These are phyloP conservation scores for Brachionus asplanchnoidis DNA, from an alignment of 1,140 invertebrate genomes.

Conservation along the genomic window DNA sequence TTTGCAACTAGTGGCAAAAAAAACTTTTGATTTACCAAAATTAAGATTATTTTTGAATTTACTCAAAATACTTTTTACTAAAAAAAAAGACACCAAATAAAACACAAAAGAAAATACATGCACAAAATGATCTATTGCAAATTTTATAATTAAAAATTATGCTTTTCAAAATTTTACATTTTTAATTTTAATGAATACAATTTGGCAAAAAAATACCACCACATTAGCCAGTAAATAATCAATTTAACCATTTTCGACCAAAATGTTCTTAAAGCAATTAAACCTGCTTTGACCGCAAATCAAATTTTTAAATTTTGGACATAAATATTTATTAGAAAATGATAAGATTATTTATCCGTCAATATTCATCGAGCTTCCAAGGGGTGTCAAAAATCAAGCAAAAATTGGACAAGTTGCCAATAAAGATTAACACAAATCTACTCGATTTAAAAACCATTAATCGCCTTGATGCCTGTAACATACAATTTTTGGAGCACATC, in stretches of 20 bases:
- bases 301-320: not conserved
- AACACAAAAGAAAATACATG: not conserved
- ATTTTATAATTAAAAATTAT: not conserved
- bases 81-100: not conserved
- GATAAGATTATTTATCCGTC: not conserved
- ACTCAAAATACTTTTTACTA: not conserved
- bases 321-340: not conserved
- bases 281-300: not conserved
- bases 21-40: too few relatives aligned
- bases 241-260: not conserved
- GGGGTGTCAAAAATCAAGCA: not conserved
- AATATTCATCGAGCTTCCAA: not conserved
- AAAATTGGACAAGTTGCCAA: not conserved
- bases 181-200: not conserved
- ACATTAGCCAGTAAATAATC: not conserved
- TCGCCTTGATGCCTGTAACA: not conserved
- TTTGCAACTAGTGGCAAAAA: not conserved
- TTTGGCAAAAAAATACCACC: not conserved
- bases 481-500: not conserved
- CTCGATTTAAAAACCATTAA: constrained; percentile 13
- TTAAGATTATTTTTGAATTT: too few relatives aligned
- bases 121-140: not conserved
- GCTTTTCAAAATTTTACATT: not conserved
- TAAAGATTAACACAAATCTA: not conserved
- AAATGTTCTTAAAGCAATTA: not conserved